phyloP scores from a whole-genome alignment of 2,888 invertebrate species.

The Nudaria mundana region DNA sequence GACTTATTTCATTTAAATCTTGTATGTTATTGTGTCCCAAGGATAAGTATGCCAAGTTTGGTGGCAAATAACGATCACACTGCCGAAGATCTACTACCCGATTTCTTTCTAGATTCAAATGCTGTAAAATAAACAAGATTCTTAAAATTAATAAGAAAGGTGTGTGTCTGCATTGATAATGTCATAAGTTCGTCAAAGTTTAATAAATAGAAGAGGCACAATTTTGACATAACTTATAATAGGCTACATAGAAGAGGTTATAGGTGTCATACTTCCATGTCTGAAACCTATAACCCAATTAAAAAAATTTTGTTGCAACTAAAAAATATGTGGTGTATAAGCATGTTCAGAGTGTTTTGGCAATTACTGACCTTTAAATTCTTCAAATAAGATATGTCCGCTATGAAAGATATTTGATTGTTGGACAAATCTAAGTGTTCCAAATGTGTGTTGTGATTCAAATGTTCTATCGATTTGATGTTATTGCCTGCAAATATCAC shows the following conservation, averaged over 20 bases:
- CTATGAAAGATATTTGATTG: constrained; percentile 91
- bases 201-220: too few relatives aligned
- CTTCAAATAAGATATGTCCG: constrained; percentile 91
- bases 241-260: too few relatives aligned
- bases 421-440: constrained; percentile 94
- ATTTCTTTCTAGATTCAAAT: constrained; percentile 92
- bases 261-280: too few relatives aligned
- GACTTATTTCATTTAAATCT: constrained; percentile 93
- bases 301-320: too few relatives aligned
- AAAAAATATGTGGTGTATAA: too few relatives aligned
- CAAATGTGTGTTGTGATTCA: constrained; percentile 90
- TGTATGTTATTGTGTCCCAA: constrained; percentile 91
- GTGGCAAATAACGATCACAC: constrained; percentile 91
- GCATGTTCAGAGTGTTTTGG: too few relatives aligned
- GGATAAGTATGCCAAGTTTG: constrained; percentile 87
- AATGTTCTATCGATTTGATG: constrained; percentile 95
- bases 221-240: too few relatives aligned
- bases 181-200: too few relatives aligned
- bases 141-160: not conserved
- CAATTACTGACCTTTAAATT: constrained; percentile 87
- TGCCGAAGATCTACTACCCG: constrained; percentile 90
- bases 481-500: constrained; percentile 86
- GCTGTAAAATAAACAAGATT: constrained; percentile 73
- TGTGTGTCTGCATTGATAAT: too few relatives aligned
- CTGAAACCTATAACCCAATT: too few relatives aligned